Evolutionary conservation across 2,797 vertebrate genomes (phyloP), one percentile per base, ranked within the genome.

Genomic region (Spinus olivaceus): DNA sequence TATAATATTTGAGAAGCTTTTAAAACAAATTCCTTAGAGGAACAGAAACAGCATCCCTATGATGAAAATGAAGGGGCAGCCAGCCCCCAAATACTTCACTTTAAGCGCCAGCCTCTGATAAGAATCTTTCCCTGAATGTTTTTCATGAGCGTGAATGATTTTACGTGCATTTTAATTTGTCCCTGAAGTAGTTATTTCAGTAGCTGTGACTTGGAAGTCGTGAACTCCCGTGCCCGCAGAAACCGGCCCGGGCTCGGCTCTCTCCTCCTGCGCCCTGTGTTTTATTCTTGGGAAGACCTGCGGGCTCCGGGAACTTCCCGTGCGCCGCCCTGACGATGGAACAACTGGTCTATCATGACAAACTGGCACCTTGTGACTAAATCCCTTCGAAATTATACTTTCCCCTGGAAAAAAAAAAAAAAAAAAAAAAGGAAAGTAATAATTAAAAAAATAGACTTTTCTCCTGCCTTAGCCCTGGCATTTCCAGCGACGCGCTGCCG

Each of bases 301-400:
- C 39, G 5, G 3, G 37, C 27, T 8, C 5, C 6, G 10, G 23
- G 22, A 35, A 32, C 30, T 18, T 8, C 4, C 46, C 57, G 4
- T 3, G 44, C 18, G 35, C 23, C 2, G 20, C 33, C 14, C 53
- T 14, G 50, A 9, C 8, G 1, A 0, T 3, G 49, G 50, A 50
- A 6, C 12, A 33, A 23, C 9, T 0, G 30, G 4, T 28, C 50
- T 23, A 2, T 14, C 39, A 8, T 0, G 18, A 23, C 44, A 73
- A 70, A 50, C 42, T 0, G 2, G 7, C 18, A 4, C 8, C 24
- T 35, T 11, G 12, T 2, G 14, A 23, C 8, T 32, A 67, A 25
- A 42, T 17, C 22, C 13, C 15, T 28, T 32, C 33, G 15, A 24
- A 64, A 32, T 30, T 22, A 25, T 12, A 5, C 14, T 25, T 54